Conservation (phyloP, 2,113 vertebrate species). For the Heterotis niloticus region DNA sequence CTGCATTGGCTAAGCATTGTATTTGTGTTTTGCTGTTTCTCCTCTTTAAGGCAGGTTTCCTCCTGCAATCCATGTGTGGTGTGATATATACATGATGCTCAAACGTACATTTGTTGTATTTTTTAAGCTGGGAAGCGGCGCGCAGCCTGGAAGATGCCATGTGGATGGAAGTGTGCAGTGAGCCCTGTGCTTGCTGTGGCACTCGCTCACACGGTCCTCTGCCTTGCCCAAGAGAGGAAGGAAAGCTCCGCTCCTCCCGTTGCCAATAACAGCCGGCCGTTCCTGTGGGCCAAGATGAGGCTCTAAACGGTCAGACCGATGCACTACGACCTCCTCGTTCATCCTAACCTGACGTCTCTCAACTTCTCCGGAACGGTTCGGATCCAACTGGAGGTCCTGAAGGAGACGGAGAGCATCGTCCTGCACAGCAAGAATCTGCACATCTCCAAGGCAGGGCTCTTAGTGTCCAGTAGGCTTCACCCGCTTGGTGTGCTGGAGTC, state of each 20-base stretch:
- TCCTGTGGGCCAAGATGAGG: slow-evolving; percentile 77
- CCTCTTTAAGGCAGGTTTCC: too few species aligned
- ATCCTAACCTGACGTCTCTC: slow-evolving; percentile 78
- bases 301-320: slow-evolving; percentile 70
- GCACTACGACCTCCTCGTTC: slow-evolving; percentile 76
- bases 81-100: too few species aligned
- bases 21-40: too few species aligned
- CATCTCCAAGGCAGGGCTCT: slow-evolving; percentile 57
- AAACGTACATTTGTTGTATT: too few species aligned
- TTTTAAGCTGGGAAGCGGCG: not conserved
- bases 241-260: slow-evolving; percentile 31
- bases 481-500: slow-evolving; percentile 65
- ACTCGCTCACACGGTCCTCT: slow-evolving; percentile 11
- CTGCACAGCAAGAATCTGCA: slow-evolving; percentile 74
- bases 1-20: too few species aligned
- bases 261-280: slow-evolving; percentile 58
- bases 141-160: not conserved
- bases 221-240: slow-evolving; percentile 30
- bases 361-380: slow-evolving; percentile 65
- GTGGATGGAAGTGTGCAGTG: not conserved
- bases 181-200: not conserved
- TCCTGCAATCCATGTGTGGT: too few species aligned
- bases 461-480: slow-evolving; percentile 35
- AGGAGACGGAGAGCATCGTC: slow-evolving; percentile 65
- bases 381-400: slow-evolving; percentile 61